Evolutionary conservation across 2,888 invertebrate genomes (phyloP), one percentile per base, ranked within the genome.

Genomic region (Nymphalis c-album): DNA sequence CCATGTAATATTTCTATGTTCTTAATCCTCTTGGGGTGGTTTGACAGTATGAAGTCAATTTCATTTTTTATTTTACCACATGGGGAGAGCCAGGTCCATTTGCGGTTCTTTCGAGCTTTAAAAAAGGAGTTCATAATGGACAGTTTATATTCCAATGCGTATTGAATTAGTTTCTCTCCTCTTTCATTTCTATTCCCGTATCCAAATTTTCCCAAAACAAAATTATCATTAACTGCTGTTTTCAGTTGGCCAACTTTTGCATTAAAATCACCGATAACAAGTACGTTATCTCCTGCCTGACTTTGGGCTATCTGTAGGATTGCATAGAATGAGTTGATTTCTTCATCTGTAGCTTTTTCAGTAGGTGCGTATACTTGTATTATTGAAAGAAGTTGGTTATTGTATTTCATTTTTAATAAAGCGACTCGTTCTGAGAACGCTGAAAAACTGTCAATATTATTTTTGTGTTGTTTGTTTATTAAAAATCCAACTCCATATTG

Each of bases 331-430:
- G 20, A 16, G 6, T 70, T 31, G 0, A 76, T 64, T 20, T 68
- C 68, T 31, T 69, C 46, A 35, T 74, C 63, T 0, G 18, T 53
- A 57, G 77, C 61, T n/a, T 26, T 55, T 22, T 69, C 68, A 0
- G 74, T 77, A 0, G 75, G 76, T 16, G 75, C 64, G 18, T 76
- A 73, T 1, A 59, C 67, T 68, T 76, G 75, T 8, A 76, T 72
- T 17, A n/a, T 68, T n/a, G 66, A 57, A 10, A 68, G 51, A 0
- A 13, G 1, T 7, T 2, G 2, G 7, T 35, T 47, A 1, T 68
- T 2, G 6, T 63, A 64, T 7, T 68, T 35, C 8, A 73, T 3
- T 26, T 71, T 46, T 31, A 74, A 16, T 18, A 73, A 0, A 3
- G 70, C 71, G 1, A 70, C 70, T 64, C 70, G 61, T 35, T 73